Conservation (phyloP, 2,888 invertebrate genomes). For the Nebria salina region DNA sequence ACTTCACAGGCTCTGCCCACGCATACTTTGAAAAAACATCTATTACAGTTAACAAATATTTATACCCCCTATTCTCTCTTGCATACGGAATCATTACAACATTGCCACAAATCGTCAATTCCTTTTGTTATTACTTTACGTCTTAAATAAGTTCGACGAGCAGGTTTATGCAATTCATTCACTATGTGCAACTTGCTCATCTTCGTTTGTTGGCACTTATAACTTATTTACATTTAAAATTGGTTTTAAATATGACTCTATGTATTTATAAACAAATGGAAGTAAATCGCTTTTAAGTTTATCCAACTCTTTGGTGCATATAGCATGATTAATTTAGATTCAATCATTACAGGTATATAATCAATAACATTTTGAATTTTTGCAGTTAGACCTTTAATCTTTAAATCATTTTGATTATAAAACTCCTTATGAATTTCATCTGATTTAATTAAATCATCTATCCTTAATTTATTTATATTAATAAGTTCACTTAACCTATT, state of each 20-base stretch:
- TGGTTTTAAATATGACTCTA: no score
- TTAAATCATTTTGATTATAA: neutral
- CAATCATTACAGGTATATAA: no score
- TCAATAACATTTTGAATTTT: constrained; percentile 41
- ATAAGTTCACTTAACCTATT: neutral
- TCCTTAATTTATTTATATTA: no score
- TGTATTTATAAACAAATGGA: no score
- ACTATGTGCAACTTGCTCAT: constrained; percentile 19
- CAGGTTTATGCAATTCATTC: constrained; percentile 58
- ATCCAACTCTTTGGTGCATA: no score
- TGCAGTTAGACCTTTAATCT: neutral
- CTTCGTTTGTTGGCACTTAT: no score
- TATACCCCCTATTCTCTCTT: constrained; percentile 54
- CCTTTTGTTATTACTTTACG: constrained; percentile 56
- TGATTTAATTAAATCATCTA: neutral
- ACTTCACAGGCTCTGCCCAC: constrained; percentile 55
- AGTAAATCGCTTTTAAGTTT: no score
- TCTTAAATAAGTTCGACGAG: constrained; percentile 57
- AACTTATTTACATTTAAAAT: no score
- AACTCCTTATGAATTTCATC: neutral
- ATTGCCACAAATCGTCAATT: constrained; percentile 61
- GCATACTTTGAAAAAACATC: constrained; percentile 59
- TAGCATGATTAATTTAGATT: no score
- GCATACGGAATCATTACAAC: constrained; percentile 56
- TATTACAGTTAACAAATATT: constrained; percentile 56